Evolutionary conservation across 1,140 invertebrate genomes (phyloP), one percentile per base, ranked within the genome.

Genomic region (Dendrolimus punctatus): DNA sequence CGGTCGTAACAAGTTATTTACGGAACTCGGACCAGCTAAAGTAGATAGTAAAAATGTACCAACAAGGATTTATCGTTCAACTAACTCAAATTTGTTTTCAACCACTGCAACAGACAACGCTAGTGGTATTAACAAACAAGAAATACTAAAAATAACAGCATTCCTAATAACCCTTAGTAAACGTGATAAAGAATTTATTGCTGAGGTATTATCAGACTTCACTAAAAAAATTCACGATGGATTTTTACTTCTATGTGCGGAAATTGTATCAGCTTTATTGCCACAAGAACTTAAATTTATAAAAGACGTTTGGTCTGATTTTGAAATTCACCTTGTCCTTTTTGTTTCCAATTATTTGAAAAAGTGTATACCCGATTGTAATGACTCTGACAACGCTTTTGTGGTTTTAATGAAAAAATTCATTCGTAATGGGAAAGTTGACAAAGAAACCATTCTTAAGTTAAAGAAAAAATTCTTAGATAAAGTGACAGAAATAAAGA

Each of bases 31-130:
- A 36, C 51, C 58, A 10, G 58, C 58, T 6, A 57, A 56, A 4
- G 40, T 61, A 37, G 53, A 37, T n/a, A 50, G 51, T 1, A 61
- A 57, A 37, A 61, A 61, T 44, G 58, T 40, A 8, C 54, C 58
- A 23, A 57, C 54, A 45, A 61, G 58, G 46, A 36, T 57, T 39
- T 53, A 53, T 50, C 7, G 51, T 7, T 61, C 23, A 23, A 23
- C 23, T 23, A 23, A 23, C 1, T 23, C 23, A 23, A 23, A 23
- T 1, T 23, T 23, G 23, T 23, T 23, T 23, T 23, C 23, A 23
- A 23, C 23, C 23, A 23, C 23, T 23, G 23, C 23, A 23, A 3
- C 23, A 23, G 23, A 23, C 3, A 23, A 23, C 23, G 3, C 23
- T 23, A 23, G 23, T 23, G 23, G 23, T 23, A 23, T 23, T 23